Conservation (phyloP, 2,797 vertebrate species). For the Hylomyscus alleni region DNA sequence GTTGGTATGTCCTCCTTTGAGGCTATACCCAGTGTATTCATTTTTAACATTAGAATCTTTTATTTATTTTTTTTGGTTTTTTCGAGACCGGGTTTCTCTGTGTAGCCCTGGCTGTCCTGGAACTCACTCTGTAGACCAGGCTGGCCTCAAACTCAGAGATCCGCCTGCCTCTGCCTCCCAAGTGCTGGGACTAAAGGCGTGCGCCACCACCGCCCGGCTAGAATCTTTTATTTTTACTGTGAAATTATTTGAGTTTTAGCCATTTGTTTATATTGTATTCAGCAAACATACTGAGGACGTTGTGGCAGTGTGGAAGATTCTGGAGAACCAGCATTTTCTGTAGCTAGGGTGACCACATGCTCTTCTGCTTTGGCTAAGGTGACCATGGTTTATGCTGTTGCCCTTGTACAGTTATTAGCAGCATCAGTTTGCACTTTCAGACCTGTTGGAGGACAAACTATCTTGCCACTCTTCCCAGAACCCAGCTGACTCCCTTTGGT, state of each 20-base stretch:
- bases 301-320: conserved; percentile 24
- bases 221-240: neutral
- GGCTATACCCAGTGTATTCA: neutral
- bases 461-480: conserved; percentile 58
- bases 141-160: too few species aligned
- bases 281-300: neutral
- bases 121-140: too few species aligned
- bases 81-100: too few species aligned
- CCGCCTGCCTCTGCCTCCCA: too few species aligned
- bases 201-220: too few species aligned
- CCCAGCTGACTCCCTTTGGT: conserved; percentile 30
- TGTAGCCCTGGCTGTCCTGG: too few species aligned
- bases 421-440: conserved; percentile 51
- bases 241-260: conserved; percentile 7
- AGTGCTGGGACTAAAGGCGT: too few species aligned
- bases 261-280: conserved; percentile 57
- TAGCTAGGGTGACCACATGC: neutral
- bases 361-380: conserved; percentile 5
- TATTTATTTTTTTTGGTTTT: too few species aligned
- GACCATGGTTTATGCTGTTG: neutral
- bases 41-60: neutral
- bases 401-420: conserved; percentile 38
- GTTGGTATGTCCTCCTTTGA: neutral
- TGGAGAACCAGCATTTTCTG: conserved; percentile 59
- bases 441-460: conserved; percentile 57